Evolutionary conservation across 2,797 vertebrate species (phyloP), one percentile per base, ranked within the genome.

Genomic region (Amazona ochrocephala): DNA sequence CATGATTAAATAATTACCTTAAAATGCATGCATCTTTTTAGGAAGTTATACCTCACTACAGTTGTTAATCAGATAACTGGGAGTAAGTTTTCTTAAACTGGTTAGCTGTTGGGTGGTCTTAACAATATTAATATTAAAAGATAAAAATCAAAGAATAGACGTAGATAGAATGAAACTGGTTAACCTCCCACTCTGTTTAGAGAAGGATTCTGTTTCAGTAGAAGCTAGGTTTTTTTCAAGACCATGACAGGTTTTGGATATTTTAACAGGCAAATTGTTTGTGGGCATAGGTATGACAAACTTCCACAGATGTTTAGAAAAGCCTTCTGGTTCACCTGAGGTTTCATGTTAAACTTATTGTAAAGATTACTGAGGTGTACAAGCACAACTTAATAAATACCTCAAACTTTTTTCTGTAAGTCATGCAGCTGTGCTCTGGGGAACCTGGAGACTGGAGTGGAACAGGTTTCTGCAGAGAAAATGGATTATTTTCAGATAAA

Each of bases 101-200:
- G 84, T 97, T 97, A 97, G 94, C 95, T 94, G 94, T 94, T 98
- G 97, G 97, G 98, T 98, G 98, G 98, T 98, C 98, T 97, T 96
- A 89, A 92, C 95, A 96, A 97, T 97, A 97, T 98, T 97, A 98
- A 97, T 97, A 97, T 97, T 97, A 96, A 97, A 90, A 97, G 96
- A 98, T 97, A 97, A 97, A 97, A 97, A 97, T 98, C 97, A 97
- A 98, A 97, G 93, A 81, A 91, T 92, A 91, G 87, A 95, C 92
- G 79, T 72, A 89, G 94, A 96, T 95, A 96, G 96, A 97, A 96
- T 95, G 95, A 90, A 94, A 97, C 76, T 89, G 91, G 95, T 95
- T 97, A 92, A 96, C 94, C 94, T 97, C 90, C 95, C 87, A 92
- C 72, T 92, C 82, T 97, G 81, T 97, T 97, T 97, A 96, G 97